Base-by-base conservation (phyloP, 1,140 invertebrate genomes). In the Berghia stephanieae region DNA sequence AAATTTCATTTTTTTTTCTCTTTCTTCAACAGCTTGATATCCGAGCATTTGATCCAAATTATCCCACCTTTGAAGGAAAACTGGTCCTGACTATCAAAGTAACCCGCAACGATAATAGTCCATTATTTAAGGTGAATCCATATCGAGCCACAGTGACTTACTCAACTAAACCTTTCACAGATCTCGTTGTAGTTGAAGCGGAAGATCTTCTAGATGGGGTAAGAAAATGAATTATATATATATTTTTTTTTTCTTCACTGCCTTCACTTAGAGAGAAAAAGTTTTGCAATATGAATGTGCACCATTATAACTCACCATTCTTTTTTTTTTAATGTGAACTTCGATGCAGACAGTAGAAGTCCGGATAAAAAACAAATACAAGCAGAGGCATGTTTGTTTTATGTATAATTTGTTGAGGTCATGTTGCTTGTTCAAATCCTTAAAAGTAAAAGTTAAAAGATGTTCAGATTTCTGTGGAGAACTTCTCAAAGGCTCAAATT, bases 121-220 rank as follows among this genome's bases (percentile, higher is more conserved):
- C 83, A 34, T n/a, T 52, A 3, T 79, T 75, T 31, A 46, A 34
- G 34, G 40, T 60, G 55, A 36, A 18, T 6, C 6, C 43, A 4
- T 96, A 96, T 79, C 1, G 42, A 27, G 93, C 93, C 1, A 92
- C 90, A 38, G 93, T 97, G 8, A 94, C 94, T 2, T 95, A 97
- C 90, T 96, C 96, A 88, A 91, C 93, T 55, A 91, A 93, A 0
- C 93, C 75, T 1, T 66, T 95, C 86, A 92, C 93, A 81, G 91
- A 93, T 72, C 93, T 97, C 21, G 92, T 67, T 34, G 40, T n/a
- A 38, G 42, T 79, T 10, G 43, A 27, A n/a, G 78, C 76, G 21
- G 57, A 27, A 27, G 73, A 79, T 36, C 44, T 43, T 63, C 21
- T 52, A 34, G 52, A 66, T 72, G 55, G 68, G 52, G 76, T 78